phyloP scores from a whole-genome alignment of 1,140 invertebrate species.

The Cydia splendana region DNA sequence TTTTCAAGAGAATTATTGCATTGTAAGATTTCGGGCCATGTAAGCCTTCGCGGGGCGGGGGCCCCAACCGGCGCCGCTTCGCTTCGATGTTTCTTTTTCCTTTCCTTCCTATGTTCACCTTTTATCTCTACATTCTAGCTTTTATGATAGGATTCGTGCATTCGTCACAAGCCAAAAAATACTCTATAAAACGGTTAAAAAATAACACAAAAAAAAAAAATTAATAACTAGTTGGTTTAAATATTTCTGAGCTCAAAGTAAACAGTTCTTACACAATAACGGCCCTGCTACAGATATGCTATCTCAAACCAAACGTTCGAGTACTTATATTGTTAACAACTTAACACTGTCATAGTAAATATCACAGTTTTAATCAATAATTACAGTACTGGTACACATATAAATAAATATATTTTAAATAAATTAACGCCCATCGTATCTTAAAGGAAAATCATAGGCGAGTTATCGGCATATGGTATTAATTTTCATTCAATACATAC shows the following conservation, averaged over 20 bases:
- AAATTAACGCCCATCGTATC: slow-evolving; percentile 19
- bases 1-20: no score
- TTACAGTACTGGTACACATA: not conserved
- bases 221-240: not conserved
- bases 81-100: slow-evolving; percentile 52
- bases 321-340: no score
- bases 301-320: not conserved
- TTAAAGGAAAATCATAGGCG: slow-evolving; percentile 46
- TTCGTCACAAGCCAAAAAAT: not conserved
- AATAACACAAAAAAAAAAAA: not conserved
- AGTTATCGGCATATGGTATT: slow-evolving; percentile 51
- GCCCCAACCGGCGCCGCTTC: slow-evolving; percentile 54
- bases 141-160: not conserved
- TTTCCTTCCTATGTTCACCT: slow-evolving; percentile 49
- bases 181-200: not conserved
- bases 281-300: not conserved
- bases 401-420: not conserved
- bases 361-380: not conserved
- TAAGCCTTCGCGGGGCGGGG: slow-evolving; percentile 2
- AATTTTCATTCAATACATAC: slow-evolving; percentile 62
- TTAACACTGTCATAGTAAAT: not conserved
- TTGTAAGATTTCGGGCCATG: slow-evolving; percentile 3
- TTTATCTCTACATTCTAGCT: slow-evolving; percentile 42
- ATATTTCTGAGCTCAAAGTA: not conserved
- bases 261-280: no score